A percentile compares a stretch with the other conserved stretches of the same genome.
phyloP scores from a whole-genome alignment of 2,797 vertebrate genomes.

The Phoxinus dragarum region DNA sequence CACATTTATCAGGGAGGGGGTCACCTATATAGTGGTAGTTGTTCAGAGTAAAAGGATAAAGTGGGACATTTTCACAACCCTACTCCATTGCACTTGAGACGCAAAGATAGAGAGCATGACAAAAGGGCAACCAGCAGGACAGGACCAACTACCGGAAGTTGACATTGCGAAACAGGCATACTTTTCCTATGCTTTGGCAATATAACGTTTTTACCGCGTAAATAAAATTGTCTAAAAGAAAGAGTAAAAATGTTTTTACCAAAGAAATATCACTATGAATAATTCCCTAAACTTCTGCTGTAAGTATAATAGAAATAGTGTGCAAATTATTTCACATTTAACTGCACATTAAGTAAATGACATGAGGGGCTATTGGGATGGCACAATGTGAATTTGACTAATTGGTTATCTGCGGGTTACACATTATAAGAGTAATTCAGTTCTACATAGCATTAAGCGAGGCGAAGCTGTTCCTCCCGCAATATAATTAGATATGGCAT shows the following conservation, averaged over 20 bases:
- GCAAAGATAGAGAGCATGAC: not conserved
- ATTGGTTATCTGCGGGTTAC: constrained; percentile 35
- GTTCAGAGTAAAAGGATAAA: not conserved
- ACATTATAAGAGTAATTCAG: constrained; percentile 43
- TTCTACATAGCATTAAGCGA: constrained; percentile 18
- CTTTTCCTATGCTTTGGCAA: not conserved
- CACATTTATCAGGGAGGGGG: not conserved
- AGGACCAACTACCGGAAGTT: not conserved
- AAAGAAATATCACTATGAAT: not conserved
- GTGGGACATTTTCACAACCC: not conserved
- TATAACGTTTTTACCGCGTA: not conserved
- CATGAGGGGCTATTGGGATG: constrained; percentile 1
- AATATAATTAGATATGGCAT: constrained; percentile 30
- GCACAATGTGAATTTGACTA: constrained; percentile 42
- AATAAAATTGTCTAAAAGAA: not conserved
- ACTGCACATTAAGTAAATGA: constrained; percentile 1
- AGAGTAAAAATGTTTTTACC: not conserved
- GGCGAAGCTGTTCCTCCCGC: constrained; percentile 2
- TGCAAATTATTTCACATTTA: not conserved
- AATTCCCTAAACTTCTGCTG: not conserved
- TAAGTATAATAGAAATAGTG: not conserved
- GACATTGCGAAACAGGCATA: not conserved
- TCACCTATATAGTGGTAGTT: not conserved
- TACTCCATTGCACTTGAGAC: constrained; percentile 1
- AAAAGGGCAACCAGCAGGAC: not conserved